phyloP scores from a whole-genome alignment of 2,888 invertebrate species.

The Drosophila sordidapex region DNA sequence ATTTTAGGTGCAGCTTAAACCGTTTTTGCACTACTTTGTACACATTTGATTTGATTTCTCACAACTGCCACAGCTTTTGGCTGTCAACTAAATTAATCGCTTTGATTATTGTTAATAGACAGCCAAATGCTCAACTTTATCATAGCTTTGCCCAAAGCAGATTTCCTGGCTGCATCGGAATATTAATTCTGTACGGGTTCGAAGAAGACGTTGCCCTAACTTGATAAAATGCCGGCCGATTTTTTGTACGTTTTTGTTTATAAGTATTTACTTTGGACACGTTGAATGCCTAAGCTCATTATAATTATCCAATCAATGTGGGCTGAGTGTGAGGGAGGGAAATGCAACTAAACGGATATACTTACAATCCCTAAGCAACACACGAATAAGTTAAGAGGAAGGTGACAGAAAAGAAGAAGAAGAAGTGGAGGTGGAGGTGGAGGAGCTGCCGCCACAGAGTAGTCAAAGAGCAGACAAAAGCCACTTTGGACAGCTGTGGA shows the following conservation, averaged over 20 bases:
- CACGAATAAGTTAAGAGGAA: not conserved
- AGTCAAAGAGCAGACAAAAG: conserved; percentile 33
- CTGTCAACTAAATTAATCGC: not conserved
- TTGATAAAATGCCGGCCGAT: not conserved
- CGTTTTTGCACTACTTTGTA: conserved; percentile 16
- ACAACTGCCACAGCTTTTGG: not conserved
- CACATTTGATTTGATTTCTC: not conserved
- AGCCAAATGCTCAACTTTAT: not conserved
- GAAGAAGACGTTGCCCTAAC: not conserved
- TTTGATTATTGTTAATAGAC: not conserved
- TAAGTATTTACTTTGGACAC: not conserved
- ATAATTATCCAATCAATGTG: conserved; percentile 72
- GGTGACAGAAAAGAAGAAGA: not conserved
- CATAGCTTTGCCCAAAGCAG: too few relatives aligned
- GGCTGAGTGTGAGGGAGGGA: conserved; percentile 20
- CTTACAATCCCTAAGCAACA: conserved; percentile 23
- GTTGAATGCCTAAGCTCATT: conserved; percentile 56
- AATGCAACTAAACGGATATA: conserved; percentile 48
- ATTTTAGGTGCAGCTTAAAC: conserved; percentile 18
- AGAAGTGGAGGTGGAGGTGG: not conserved
- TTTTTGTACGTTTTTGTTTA: not conserved
- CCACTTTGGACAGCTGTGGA: conserved; percentile 52
- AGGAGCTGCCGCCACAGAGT: conserved; percentile 1
- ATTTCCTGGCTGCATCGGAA: not conserved
- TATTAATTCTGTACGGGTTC: not conserved